Conservation (phyloP, 1,140 invertebrate species). For the Pogonognathellus flavescens region DNA sequence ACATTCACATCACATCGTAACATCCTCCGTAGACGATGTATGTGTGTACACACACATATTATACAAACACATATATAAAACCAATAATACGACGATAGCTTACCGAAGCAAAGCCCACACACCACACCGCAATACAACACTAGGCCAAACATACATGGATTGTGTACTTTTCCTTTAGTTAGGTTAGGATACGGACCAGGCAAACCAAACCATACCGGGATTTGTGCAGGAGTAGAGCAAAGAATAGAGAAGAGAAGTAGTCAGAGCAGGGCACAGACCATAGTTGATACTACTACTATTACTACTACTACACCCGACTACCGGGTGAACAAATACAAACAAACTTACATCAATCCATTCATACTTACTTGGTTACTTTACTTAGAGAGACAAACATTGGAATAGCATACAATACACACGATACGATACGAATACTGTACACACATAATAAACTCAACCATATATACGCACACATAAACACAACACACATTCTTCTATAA, state of each 20-base stretch:
- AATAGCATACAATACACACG: conserved; percentile 28
- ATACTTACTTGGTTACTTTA: conserved; percentile 50
- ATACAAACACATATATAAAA: conserved; percentile 9
- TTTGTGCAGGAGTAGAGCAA: background rate
- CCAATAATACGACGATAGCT: conserved; percentile 4
- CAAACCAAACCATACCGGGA: conserved; percentile 6
- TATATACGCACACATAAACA: conserved; percentile 4
- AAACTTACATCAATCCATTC: conserved; percentile 48
- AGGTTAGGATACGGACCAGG: background rate
- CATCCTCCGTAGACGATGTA: background rate
- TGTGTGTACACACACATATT: conserved; percentile 17
- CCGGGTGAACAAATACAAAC: conserved; percentile 49
- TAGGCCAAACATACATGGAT: conserved; percentile 14
- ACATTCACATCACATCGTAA: conserved; percentile 19
- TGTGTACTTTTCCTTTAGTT: conserved; percentile 40
- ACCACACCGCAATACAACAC: conserved; percentile 2
- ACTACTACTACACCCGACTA: conserved; percentile 14
- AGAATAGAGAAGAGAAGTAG: background rate
- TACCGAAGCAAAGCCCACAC: background rate
- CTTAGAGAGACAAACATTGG: conserved; percentile 46
- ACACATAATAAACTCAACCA: conserved; percentile 2
- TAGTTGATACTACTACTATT: background rate
- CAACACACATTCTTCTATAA: background rate
- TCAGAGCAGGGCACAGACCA: background rate
- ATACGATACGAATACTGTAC: conserved; percentile 2